phyloP scores from a whole-genome alignment of 1,140 invertebrate species.

The Lethrus apterus region DNA sequence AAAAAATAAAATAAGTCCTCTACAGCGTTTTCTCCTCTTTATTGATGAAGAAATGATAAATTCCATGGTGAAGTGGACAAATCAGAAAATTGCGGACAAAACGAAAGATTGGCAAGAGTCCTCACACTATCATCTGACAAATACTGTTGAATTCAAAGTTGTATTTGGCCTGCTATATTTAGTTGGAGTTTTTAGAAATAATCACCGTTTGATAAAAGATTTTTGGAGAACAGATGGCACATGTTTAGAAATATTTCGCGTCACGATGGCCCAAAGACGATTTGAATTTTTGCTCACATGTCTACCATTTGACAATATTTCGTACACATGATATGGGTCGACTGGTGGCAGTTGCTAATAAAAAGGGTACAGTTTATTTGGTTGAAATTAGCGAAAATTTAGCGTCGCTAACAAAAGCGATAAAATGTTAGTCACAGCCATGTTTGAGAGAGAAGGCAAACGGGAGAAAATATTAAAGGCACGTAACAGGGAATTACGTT shows the following conservation, averaged over 20 bases:
- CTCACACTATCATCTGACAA: neutral
- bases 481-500: constrained; percentile 66
- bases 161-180: constrained; percentile 7
- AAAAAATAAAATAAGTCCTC: neutral
- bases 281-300: neutral
- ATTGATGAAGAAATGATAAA: neutral
- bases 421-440: constrained; percentile 74
- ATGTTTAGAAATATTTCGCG: constrained; percentile 2
- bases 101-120: neutral
- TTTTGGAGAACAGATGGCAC: constrained; percentile 7
- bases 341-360: constrained; percentile 76
- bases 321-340: constrained; percentile 55
- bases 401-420: constrained; percentile 75
- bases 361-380: constrained; percentile 75
- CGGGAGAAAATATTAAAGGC: constrained; percentile 89
- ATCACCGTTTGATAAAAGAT: neutral
- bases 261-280: neutral
- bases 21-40: neutral
- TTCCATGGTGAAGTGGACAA: neutral
- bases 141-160: constrained; percentile 4
- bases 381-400: constrained; percentile 82
- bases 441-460: constrained; percentile 84
- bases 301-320: constrained; percentile 30
- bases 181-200: constrained; percentile 6
- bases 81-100: neutral